These are phyloP conservation scores for Indicator maculatus DNA, from an alignment of 2,113 vertebrate genomes.

Conservation along the genomic window DNA sequence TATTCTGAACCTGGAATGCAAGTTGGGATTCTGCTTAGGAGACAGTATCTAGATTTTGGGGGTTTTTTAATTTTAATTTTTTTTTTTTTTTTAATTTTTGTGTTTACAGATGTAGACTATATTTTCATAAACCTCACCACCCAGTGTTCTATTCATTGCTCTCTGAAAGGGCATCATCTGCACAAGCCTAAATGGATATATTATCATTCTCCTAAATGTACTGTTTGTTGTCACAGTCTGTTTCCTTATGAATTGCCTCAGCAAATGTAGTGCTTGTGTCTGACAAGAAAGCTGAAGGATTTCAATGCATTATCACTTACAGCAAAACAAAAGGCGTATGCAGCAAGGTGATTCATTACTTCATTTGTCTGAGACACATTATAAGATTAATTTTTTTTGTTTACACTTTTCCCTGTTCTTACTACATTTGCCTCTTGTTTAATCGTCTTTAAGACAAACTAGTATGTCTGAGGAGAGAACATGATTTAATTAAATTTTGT, in stretches of 20 bases:
- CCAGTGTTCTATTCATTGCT: neutral
- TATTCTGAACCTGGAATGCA: neutral
- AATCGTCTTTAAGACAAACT: neutral
- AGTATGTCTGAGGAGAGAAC: neutral
- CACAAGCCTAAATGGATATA: neutral
- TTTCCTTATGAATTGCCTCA: neutral
- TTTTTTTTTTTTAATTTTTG: neutral
- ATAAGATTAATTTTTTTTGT: neutral
- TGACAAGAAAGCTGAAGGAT: neutral
- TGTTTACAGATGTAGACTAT: neutral
- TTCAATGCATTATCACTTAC: neutral
- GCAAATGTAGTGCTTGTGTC: neutral
- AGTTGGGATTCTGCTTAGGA: neutral
- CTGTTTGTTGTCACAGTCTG: neutral
- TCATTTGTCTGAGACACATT: neutral
- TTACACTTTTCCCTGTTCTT: neutral
- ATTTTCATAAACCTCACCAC: neutral
- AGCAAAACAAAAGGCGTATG: neutral
- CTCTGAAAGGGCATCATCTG: neutral
- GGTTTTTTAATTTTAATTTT: neutral
- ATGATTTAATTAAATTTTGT: slow-evolving; percentile 77
- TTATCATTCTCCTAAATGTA: neutral
- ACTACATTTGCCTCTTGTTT: slow-evolving; percentile 23
- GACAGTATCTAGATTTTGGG: neutral
- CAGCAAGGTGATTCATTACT: neutral